phyloP scores from a whole-genome alignment of 2,888 invertebrate species.

The Epistrophe grossulariae region DNA sequence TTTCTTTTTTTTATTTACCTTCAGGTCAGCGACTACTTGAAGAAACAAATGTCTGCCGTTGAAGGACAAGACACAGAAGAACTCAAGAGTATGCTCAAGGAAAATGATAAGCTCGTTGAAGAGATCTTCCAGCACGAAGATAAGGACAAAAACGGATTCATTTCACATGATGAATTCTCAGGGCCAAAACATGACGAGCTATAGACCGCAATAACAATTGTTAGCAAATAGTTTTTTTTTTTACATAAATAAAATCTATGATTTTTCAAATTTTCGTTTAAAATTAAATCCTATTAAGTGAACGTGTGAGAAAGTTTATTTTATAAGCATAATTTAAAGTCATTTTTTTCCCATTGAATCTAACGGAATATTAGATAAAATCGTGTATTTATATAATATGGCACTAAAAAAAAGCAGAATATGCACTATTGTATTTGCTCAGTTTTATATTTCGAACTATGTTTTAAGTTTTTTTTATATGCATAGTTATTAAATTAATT shows the following conservation, averaged over 20 bases:
- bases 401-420: conserved; percentile 37
- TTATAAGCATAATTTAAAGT: conserved; percentile 54
- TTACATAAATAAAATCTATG: conserved; percentile 51
- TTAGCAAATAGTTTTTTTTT: conserved; percentile 60
- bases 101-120: conserved; percentile 96
- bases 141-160: conserved; percentile 97
- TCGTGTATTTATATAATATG: conserved; percentile 65
- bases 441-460: conserved; percentile 59
- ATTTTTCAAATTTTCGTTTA: conserved; percentile 51
- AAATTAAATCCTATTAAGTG: conserved; percentile 33
- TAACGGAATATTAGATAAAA: conserved; percentile 48
- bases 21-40: conserved; percentile 95
- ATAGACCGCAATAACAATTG: conserved; percentile 83
- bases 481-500: conserved; percentile 38
- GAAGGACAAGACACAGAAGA: conserved; percentile 91
- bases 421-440: conserved; percentile 54
- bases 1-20: conserved; percentile 27
- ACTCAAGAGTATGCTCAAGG: conserved; percentile 92
- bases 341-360: conserved; percentile 56
- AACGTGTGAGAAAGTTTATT: conserved; percentile 39
- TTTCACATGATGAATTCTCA: conserved; percentile 97
- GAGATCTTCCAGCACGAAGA: conserved; percentile 99
- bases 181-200: conserved; percentile 99
- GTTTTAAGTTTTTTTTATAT: conserved; percentile 43
- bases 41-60: conserved; percentile 94